phyloP scores from a whole-genome alignment of 2,113 vertebrate species.

The Pollachius pollachius region DNA sequence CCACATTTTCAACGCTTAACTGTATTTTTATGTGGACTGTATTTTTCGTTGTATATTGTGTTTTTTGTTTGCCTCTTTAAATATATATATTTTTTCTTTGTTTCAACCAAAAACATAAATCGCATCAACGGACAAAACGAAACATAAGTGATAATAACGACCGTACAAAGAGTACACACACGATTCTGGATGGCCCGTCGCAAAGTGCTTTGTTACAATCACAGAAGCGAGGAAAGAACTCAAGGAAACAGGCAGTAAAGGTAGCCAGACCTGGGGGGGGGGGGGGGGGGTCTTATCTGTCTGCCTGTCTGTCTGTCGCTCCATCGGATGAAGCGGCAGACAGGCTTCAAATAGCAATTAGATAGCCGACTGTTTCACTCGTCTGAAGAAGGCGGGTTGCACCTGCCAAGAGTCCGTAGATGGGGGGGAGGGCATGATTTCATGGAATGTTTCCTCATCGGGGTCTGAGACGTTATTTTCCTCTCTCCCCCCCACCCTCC shows the following conservation, averaged over 20 bases:
- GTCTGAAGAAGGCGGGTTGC: not conserved
- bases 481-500: constrained; percentile 19
- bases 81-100: constrained; percentile 62
- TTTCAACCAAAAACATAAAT: constrained; percentile 55
- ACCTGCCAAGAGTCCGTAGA: constrained; percentile 45
- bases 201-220: constrained; percentile 80
- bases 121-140: constrained; percentile 55
- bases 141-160: constrained; percentile 64
- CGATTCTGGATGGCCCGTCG: constrained; percentile 71
- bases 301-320: constrained; percentile 33
- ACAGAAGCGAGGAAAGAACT: constrained; percentile 54
- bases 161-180: constrained; percentile 62
- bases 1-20: constrained; percentile 71
- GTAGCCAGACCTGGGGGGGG: constrained; percentile 39
- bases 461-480: constrained; percentile 34
- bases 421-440: constrained; percentile 36
- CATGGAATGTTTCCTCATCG: constrained; percentile 71
- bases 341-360: constrained; percentile 28
- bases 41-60: constrained; percentile 51
- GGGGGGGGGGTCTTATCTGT: constrained; percentile 43
- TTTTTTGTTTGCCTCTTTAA: constrained; percentile 44
- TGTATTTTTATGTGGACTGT: not conserved
- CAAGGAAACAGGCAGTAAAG: constrained; percentile 54
- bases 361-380: constrained; percentile 16
- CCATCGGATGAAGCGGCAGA: constrained; percentile 34